Percentiles rank a stretch among this genome's conserved stretches.
Evolutionary conservation across 2,888 invertebrate genomes (phyloP).

Genomic region (Rugalucina vietnamica): DNA sequence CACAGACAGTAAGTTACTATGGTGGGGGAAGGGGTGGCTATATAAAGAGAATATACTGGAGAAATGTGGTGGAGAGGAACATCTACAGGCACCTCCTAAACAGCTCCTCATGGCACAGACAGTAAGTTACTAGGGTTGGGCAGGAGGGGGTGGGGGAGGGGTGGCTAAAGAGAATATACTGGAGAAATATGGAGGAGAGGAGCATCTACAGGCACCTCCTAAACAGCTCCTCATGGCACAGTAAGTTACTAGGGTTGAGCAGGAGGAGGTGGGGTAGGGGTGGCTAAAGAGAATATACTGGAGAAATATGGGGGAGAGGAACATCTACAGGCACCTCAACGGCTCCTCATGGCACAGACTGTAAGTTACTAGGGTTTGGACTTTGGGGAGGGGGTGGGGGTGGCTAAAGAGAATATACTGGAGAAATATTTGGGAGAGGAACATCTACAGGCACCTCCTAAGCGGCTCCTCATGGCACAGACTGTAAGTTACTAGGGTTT

Average conservation of each 20-base stretch:
- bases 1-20: conserved; percentile 90
- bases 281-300: conserved; percentile 92
- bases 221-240: too few relatives aligned
- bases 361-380: too few relatives aligned
- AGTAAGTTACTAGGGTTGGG: conserved; percentile 69
- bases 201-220: conserved; percentile 86
- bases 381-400: too few relatives aligned
- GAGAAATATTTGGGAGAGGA: conserved; percentile 98
- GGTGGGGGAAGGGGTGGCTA: neutral
- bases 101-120: conserved; percentile 96
- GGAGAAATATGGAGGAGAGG: conserved; percentile 97
- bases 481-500: conserved; percentile 87
- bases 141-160: too few relatives aligned
- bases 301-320: conserved; percentile 98
- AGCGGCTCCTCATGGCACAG: conserved; percentile 95
- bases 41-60: conserved; percentile 91
- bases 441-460: conserved; percentile 92
- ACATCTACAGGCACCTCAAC: conserved; percentile 91
- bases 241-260: too few relatives aligned
- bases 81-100: conserved; percentile 92
- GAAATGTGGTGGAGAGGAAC: conserved; percentile 97
- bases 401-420: conserved; percentile 92
- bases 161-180: conserved; percentile 92
- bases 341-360: conserved; percentile 96
- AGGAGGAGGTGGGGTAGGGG: too few relatives aligned